Base-by-base conservation (phyloP, 2,888 invertebrate species). In the Willowsia nigromaculata region DNA sequence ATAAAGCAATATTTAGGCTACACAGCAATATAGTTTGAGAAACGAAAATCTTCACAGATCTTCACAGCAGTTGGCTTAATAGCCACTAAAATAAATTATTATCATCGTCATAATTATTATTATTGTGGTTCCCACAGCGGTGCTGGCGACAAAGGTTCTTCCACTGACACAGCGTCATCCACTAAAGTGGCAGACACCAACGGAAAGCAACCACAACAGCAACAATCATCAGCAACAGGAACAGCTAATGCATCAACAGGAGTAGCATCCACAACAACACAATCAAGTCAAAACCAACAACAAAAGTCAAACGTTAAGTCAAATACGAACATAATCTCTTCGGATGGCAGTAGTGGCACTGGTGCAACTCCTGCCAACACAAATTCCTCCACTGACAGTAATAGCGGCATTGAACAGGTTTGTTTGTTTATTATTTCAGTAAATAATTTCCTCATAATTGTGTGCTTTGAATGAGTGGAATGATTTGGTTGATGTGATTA, bases 301-400 rank as follows among this genome's bases (percentile, higher is more conserved):
- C 88, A 82, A 76, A 88, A 88, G 88, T 83, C 88, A 84, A 88
- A 83, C 62, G 65, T 50, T 74, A 88, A 88, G 88, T 88, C 88
- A 88, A 68, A 53, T 43, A 9, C 68, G 7, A 65, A 5, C 27
- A 27, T 18, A 37, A 50, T 22, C 25, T 85, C 78, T 47, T 47
- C 85, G 30, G 76, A 6, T 50, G 37, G 25, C 11, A n/a, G 30
- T n/a, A 56, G 50, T 47, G 37, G 40, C 15, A 50, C 15, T 27
- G 68, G 50, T 18, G 43, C 47, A 30, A 40, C 68, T 3, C 18
- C 80, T 33, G 18, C 50, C 76, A 86, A 84, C 27, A 43, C 56
- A 40, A 85, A 25, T 65, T 22, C 50, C 65, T 33, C 47, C 53
- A 27, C 25, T 37, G 68, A 37, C 62, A 78, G 25, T 43, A 27